phyloP scores from a whole-genome alignment of 1,140 invertebrate species.

The Globodera rostochiensis region DNA sequence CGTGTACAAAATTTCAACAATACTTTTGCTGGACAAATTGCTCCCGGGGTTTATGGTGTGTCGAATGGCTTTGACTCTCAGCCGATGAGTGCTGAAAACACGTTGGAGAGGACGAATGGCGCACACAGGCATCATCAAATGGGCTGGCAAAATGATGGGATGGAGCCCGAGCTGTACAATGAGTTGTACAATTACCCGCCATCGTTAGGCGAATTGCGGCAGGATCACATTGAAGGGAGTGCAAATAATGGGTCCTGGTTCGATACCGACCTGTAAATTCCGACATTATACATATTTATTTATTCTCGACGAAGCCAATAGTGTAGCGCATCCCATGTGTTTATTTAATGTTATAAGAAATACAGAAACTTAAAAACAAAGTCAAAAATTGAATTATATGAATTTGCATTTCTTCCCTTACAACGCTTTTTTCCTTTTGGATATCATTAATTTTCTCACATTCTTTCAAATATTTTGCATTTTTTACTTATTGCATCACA shows the following conservation, averaged over 20 bases:
- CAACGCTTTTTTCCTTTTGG: not conserved
- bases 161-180: constrained; percentile 56
- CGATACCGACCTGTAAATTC: constrained; percentile 46
- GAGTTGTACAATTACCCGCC: constrained; percentile 52
- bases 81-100: constrained; percentile 36
- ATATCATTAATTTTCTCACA: not conserved
- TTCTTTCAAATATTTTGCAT: not conserved
- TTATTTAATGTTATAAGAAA: too few relatives aligned
- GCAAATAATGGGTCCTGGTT: constrained; percentile 53
- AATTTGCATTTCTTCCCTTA: too few relatives aligned
- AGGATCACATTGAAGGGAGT: constrained; percentile 49
- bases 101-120: constrained; percentile 36
- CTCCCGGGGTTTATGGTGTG: not conserved
- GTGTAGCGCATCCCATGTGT: not conserved
- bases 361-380: too few relatives aligned
- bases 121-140: constrained; percentile 29
- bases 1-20: constrained; percentile 15
- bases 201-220: constrained; percentile 45
- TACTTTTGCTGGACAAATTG: constrained; percentile 7
- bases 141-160: constrained; percentile 51
- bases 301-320: not conserved
- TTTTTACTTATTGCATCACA: constrained; percentile 20
- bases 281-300: too few relatives aligned
- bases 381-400: too few relatives aligned
- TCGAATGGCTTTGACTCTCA: not conserved